Conservation (phyloP, 2,888 invertebrate species). For the Deilephila porcellus region DNA sequence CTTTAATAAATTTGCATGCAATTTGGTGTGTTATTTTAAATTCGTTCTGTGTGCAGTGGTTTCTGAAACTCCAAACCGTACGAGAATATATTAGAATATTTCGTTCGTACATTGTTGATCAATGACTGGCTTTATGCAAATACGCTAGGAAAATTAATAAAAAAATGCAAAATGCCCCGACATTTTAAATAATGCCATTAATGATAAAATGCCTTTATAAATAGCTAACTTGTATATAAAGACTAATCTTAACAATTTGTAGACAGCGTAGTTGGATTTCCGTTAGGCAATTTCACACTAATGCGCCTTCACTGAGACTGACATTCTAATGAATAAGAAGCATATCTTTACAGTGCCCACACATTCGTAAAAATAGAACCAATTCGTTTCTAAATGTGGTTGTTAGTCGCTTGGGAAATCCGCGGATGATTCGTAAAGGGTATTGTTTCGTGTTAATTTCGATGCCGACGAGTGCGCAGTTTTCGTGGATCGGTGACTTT, state of each 20-base stretch:
- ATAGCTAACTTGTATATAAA: too few species aligned
- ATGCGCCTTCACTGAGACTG: background rate
- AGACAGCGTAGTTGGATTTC: background rate
- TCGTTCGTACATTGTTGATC: too few species aligned
- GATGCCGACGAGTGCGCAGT: background rate
- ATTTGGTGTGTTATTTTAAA: background rate
- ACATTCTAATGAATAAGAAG: background rate
- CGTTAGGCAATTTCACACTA: background rate
- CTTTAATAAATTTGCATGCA: conserved; percentile 1
- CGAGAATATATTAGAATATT: too few species aligned
- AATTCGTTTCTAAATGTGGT: background rate
- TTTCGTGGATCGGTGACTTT: background rate
- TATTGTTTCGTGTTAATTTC: background rate
- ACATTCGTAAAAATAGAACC: background rate
- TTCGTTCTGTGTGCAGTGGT: background rate
- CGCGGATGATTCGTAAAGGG: background rate
- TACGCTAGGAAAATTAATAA: too few species aligned
- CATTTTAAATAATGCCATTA: too few species aligned
- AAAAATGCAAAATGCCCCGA: too few species aligned
- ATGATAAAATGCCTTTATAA: too few species aligned
- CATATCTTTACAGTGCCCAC: conserved; percentile 15
- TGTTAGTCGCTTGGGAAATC: conserved; percentile 14
- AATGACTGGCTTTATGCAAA: too few species aligned
- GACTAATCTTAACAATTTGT: background rate
- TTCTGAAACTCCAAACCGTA: too few species aligned